Percentiles rank a stretch among this genome's conserved stretches.
These are phyloP conservation scores for Caenorhabditis sp. DNA, from an alignment of 2,888 invertebrate species.

Conservation along the genomic window DNA sequence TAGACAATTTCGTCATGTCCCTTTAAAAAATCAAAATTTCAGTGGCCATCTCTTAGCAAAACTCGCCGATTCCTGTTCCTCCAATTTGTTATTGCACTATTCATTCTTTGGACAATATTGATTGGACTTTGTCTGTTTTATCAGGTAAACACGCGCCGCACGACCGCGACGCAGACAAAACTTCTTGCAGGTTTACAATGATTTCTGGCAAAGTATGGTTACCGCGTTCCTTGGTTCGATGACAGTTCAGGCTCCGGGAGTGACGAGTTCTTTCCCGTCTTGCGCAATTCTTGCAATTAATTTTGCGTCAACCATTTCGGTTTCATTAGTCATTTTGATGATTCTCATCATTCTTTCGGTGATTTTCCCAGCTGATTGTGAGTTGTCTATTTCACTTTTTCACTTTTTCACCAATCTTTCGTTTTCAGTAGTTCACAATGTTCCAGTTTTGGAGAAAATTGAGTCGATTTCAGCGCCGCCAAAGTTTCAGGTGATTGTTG, in stretches of 20 bases:
- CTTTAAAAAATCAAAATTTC: no score
- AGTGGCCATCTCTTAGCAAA: conserved; percentile 31
- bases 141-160: conserved; percentile 24
- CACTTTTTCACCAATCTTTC: no score
- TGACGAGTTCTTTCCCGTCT: conserved; percentile 13
- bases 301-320: conserved; percentile 46
- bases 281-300: conserved; percentile 29
- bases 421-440: background rate
- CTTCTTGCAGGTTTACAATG: conserved; percentile 42
- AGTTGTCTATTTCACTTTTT: no score
- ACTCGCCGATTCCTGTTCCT: conserved; percentile 38
- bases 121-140: conserved; percentile 45
- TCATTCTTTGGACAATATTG: conserved; percentile 86
- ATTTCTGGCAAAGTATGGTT: conserved; percentile 60
- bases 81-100: conserved; percentile 33
- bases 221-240: conserved; percentile 57
- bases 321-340: conserved; percentile 45
- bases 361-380: conserved; percentile 44
- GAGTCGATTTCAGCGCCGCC: conserved; percentile 37
- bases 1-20: background rate
- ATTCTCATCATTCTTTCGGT: conserved; percentile 46
- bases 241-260: conserved; percentile 55
- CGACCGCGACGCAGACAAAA: background rate
- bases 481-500: conserved; percentile 52
- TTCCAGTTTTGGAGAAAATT: conserved; percentile 22